These are phyloP conservation scores for Zaprionus ornatus DNA, from an alignment of 1,140 invertebrate species.

Conservation along the genomic window DNA sequence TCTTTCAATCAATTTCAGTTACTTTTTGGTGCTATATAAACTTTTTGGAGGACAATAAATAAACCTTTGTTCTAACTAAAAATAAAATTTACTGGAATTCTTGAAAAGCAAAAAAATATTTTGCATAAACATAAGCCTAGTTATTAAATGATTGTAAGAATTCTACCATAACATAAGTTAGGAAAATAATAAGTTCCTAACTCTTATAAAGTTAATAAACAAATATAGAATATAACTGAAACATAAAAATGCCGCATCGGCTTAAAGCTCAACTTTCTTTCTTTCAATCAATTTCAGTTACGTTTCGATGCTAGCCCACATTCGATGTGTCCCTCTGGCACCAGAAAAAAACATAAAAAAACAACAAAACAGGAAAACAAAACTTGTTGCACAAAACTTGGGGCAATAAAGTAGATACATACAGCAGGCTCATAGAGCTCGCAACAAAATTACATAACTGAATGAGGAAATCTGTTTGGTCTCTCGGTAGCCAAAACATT, in stretches of 20 bases:
- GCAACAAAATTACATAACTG: slow-evolving; percentile 64
- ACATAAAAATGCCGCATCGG: neutral
- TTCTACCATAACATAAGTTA: no score
- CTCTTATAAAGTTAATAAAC: neutral
- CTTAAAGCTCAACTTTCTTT: slow-evolving; percentile 5
- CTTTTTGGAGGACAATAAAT: no score
- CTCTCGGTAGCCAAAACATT: slow-evolving; percentile 66
- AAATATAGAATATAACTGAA: neutral
- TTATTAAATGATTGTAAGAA: no score
- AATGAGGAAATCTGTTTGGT: slow-evolving; percentile 63
- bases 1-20: no score
- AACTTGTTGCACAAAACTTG: slow-evolving; percentile 61
- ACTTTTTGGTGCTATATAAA: no score
- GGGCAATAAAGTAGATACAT: slow-evolving; percentile 53
- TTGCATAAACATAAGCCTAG: no score
- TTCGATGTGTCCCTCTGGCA: slow-evolving; percentile 18
- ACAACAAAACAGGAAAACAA: slow-evolving; percentile 7
- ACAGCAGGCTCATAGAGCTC: slow-evolving; percentile 23
- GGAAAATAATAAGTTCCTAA: no score
- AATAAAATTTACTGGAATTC: no score
- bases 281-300: slow-evolving; percentile 9
- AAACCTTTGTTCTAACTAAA: no score
- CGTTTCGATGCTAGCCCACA: slow-evolving; percentile 27
- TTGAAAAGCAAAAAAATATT: no score
- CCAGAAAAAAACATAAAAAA: neutral